Evolutionary conservation across 1,140 invertebrate genomes (phyloP), one percentile per base, ranked within the genome.

Genomic region (Paralvinella palmiformis): DNA sequence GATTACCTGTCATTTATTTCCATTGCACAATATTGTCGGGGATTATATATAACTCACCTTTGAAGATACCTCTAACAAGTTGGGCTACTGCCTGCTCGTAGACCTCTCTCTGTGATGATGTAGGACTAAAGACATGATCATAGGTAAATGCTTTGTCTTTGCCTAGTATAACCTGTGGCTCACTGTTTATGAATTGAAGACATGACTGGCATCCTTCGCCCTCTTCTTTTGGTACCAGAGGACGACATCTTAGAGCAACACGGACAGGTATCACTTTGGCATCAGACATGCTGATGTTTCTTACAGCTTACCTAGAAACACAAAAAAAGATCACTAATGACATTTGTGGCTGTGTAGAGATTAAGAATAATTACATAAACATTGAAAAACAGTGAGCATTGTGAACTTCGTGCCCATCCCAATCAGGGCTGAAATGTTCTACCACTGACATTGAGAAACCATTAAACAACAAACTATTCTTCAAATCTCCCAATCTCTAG

Each of bases 91-190:
- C 86, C 20, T 81, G 84, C 15, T 90, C 82, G 63, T 94, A 96
- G 62, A 96, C 86, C 35, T 85, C 79, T 29, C 86, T 82, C 72
- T 96, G 92, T 0, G 77, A 81, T 17, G 88, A 82, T n/a, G 85
- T 78, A 32, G 85, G 82, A 61, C 87, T 84, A 75, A 92, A 95
- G 0, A 93, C 91, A 82, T 89, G 86, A 76, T 96, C 95, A 73
- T 87, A 97, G 0, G 91, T 94, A 72, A 94, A 96, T 0, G 86
- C 81, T 70, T 90, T 87, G 65, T 81, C 77, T 32, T 78, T 77
- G 0, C 79, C 79, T 20, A 81, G 59, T 27, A 75, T 44, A 2
- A 81, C 69, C 66, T 81, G 79, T 6, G 59, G 61, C 35, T 71
- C 67, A 17, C 57, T 64, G 6, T 31, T 57, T 7, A 73, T 70